These are phyloP conservation scores for Lutjanus erythropterus DNA, from an alignment of 2,113 vertebrate genomes.

Conservation along the genomic window DNA sequence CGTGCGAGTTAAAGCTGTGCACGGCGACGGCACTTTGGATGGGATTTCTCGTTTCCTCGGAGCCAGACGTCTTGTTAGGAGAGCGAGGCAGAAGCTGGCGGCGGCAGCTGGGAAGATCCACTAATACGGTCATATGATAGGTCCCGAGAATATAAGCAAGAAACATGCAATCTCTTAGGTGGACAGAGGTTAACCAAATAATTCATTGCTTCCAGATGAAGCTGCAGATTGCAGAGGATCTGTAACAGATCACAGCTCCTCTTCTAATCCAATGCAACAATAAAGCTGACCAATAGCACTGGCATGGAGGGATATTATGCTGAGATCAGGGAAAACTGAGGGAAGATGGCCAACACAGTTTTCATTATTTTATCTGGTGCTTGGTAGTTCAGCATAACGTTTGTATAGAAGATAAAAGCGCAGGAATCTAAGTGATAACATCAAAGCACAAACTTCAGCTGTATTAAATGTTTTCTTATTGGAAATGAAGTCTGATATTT, in stretches of 20 bases:
- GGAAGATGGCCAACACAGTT: background rate
- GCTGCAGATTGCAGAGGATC: conserved; percentile 44
- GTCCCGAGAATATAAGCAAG: conserved; percentile 41
- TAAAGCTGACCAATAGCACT: background rate
- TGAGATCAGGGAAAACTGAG: conserved; percentile 24
- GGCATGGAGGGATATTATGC: background rate
- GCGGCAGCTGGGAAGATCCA: conserved; percentile 35
- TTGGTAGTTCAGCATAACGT: background rate
- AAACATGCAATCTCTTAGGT: conserved; percentile 52
- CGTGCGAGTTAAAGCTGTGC: conserved; percentile 7
- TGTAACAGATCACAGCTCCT: conserved; percentile 43
- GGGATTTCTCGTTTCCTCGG: conserved; percentile 26
- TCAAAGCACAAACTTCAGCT: background rate
- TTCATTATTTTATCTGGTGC: background rate
- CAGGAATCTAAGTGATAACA: background rate
- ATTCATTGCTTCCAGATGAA: conserved; percentile 69
- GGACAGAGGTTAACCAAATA: conserved; percentile 58
- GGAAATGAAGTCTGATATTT: background rate
- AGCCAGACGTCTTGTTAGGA: conserved; percentile 45
- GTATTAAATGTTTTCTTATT: background rate
- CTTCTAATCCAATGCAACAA: conserved; percentile 18
- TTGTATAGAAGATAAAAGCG: background rate
- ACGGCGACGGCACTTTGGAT: conserved; percentile 21
- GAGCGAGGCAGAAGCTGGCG: conserved; percentile 54
- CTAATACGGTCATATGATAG: conserved; percentile 52